phyloP scores from a whole-genome alignment of 2,113 vertebrate species.

The Sarotherodon lohbergeri region DNA sequence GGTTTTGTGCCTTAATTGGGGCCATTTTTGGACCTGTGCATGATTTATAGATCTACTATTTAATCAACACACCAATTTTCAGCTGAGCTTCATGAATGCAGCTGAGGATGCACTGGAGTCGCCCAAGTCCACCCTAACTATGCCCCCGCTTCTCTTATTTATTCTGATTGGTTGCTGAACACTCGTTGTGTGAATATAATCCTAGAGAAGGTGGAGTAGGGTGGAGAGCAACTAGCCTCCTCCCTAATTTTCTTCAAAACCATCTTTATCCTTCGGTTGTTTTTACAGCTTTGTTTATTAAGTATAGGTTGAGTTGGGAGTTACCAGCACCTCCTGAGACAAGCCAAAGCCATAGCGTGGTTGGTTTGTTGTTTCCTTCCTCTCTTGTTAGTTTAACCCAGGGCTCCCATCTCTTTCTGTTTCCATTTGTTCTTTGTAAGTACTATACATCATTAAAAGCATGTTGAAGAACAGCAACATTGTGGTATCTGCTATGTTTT shows the following conservation, averaged over 20 bases:
- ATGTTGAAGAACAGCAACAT: not conserved
- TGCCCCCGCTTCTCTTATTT: not conserved
- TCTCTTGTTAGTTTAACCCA: not conserved
- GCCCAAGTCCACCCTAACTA: not conserved
- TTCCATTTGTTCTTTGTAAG: not conserved
- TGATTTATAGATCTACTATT: not conserved
- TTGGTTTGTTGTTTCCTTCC: not conserved
- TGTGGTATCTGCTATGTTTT: not conserved
- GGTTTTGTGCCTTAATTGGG: not conserved
- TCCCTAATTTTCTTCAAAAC: not conserved
- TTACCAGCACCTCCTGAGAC: not conserved
- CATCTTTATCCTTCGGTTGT: not conserved
- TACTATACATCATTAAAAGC: not conserved
- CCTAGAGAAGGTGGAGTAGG: not conserved
- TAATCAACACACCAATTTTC: not conserved
- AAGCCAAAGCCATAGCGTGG: not conserved
- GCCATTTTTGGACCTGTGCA: not conserved
- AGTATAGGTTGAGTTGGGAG: not conserved
- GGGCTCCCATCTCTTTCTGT: fast-evolving
- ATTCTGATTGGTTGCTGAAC: not conserved
- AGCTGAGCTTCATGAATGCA: not conserved
- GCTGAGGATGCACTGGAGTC: not conserved
- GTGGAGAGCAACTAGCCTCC: not conserved
- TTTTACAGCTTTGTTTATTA: not conserved
- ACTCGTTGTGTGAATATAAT: not conserved